Evolutionary conservation across 2,113 vertebrate species (phyloP).

Genomic region (Perca fluviatilis): DNA sequence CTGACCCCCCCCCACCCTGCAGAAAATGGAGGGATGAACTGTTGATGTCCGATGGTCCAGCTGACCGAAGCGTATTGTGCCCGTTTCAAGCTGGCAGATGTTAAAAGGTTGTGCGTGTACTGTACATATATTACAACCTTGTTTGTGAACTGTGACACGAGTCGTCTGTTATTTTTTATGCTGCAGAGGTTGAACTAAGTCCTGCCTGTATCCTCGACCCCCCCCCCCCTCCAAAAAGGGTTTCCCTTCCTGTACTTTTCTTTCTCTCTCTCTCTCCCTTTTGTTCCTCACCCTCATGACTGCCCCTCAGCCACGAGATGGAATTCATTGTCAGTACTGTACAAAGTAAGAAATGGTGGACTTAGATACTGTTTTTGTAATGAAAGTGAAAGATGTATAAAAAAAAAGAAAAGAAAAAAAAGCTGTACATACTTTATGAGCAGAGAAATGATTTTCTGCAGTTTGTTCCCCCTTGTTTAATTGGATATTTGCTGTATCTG

Average conservation of each 20-base stretch:
- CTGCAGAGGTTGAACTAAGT: constrained; percentile 42
- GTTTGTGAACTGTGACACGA: constrained; percentile 64
- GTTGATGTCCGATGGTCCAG: constrained; percentile 22
- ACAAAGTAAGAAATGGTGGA: constrained; percentile 80
- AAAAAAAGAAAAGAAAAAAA: constrained; percentile 47
- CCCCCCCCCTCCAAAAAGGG: not conserved
- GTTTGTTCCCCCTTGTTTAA: constrained; percentile 61
- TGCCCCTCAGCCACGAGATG: constrained; percentile 70
- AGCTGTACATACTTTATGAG: constrained; percentile 77
- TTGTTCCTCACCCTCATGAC: constrained; percentile 43
- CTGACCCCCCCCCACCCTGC: not conserved
- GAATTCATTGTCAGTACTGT: constrained; percentile 82
- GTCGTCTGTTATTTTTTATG: constrained; percentile 26
- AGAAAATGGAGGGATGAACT: constrained; percentile 42
- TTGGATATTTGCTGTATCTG: constrained; percentile 77
- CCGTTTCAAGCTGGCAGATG: constrained; percentile 1
- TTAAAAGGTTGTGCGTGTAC: constrained; percentile 57
- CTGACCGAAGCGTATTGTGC: constrained; percentile 15
- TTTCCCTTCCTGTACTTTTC: constrained; percentile 28
- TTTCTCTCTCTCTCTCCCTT: constrained; percentile 9
- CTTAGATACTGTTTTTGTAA: constrained; percentile 79
- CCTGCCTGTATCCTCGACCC: constrained; percentile 47
- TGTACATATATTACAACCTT: constrained; percentile 66
- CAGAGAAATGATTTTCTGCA: constrained; percentile 70
- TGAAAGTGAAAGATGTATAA: constrained; percentile 75